phyloP scores from a whole-genome alignment of 2,113 vertebrate species.

The Cichladusa arquata region DNA sequence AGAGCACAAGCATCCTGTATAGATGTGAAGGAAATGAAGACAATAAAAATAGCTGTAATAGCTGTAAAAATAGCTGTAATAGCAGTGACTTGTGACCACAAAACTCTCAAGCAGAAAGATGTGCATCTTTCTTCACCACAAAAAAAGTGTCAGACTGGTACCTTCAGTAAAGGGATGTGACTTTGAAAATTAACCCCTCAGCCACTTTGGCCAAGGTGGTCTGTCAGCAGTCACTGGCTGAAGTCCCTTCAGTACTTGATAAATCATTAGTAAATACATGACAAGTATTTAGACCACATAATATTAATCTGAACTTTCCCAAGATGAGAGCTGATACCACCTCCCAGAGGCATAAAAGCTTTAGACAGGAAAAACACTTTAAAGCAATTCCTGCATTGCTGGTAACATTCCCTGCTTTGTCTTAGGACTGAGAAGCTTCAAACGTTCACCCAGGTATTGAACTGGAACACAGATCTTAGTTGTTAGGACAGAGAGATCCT shows the following conservation, averaged over 20 bases:
- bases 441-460: background rate
- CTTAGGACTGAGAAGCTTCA: background rate
- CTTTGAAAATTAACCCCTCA: background rate
- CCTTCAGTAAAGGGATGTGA: background rate
- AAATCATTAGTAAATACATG: background rate
- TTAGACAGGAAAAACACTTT: background rate
- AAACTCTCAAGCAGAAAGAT: background rate
- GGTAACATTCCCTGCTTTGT: background rate
- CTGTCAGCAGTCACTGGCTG: background rate
- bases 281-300: background rate
- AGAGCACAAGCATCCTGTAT: background rate
- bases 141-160: background rate
- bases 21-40: background rate
- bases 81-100: background rate
- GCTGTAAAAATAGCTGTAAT: background rate
- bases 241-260: background rate
- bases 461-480: background rate
- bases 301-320: background rate
- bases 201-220: background rate
- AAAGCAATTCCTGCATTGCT: background rate
- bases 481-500: background rate
- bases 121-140: background rate
- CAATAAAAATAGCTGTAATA: background rate
- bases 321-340: background rate
- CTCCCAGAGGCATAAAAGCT: background rate